Evolutionary conservation across 2,888 invertebrate genomes (phyloP), one percentile per base, ranked within the genome.

Genomic region (Gymnosoma rotundatum): DNA sequence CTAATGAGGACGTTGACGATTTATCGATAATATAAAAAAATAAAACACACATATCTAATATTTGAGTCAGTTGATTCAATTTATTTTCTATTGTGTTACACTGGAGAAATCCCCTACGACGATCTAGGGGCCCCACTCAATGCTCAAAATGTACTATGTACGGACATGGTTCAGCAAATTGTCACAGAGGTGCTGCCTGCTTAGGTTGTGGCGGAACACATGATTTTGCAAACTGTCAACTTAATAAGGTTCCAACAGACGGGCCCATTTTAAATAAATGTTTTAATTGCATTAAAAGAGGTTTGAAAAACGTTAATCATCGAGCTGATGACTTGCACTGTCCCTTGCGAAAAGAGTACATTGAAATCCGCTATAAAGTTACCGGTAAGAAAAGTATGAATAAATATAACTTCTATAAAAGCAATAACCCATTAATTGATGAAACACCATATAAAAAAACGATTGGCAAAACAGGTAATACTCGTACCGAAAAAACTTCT

Each of bases 111-210:
- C 63, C 63, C 4, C 36, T 8, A 5, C 58, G 58, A 2, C 16
- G 36, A 6, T 36, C 32, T 36, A 60, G n/a, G 3, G 63, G 63
- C 0, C 63, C 61, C n/a, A 38, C 42, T 20, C 45, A 63, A 45
- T 63, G 45, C 20, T 21, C 63, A 9, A 61, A 61, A n/a, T 61
- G 38, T n/a, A n/a, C n/a, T n/a, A n/a, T n/a, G n/a, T n/a, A n/a
- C n/a, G n/a, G n/a, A n/a, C n/a, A n/a, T n/a, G 45, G 45, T 21
- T 42, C 45, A 5, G 45, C 20, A 16, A 45, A 45, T 45, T 63
- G 63, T 10, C 12, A 12, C 14, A 20, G 63, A 20, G 14, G 12
- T 16, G 21, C 7, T 6, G 38, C 45, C 1, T 63, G 63, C 2
- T 48, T 38, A 21, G 63, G 16, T 6, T 63, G 63, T 6, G 63